These are phyloP conservation scores for Nettapus auritus DNA, from an alignment of 2,113 vertebrate genomes.

Conservation along the genomic window DNA sequence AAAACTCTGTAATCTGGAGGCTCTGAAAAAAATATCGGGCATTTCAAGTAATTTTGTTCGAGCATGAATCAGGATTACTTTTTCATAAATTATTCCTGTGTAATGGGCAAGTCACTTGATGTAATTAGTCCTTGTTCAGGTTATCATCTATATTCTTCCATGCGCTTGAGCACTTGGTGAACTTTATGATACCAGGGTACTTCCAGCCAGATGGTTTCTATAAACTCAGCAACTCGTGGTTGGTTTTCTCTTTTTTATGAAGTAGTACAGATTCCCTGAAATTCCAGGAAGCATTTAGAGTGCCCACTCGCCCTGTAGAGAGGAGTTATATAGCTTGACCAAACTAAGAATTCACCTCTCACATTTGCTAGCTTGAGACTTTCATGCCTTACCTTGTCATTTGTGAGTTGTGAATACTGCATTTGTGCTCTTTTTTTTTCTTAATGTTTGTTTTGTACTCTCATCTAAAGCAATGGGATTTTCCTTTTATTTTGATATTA, in stretches of 20 bases:
- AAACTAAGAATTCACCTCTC: neutral
- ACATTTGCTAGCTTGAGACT: neutral
- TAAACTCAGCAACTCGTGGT: neutral
- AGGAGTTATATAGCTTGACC: neutral
- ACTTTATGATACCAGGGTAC: neutral
- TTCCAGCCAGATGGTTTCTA: neutral
- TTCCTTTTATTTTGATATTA: neutral
- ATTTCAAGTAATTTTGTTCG: neutral
- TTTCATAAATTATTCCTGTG: neutral
- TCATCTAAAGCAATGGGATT: neutral
- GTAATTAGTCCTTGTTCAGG: neutral
- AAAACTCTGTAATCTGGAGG: neutral
- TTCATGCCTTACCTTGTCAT: fast-evolving
- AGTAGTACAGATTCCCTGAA: neutral
- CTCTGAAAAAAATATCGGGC: neutral
- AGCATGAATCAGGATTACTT: neutral
- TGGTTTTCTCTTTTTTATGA: neutral
- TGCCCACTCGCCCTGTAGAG: fast-evolving
- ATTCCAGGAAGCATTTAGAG: neutral
- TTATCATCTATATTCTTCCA: neutral
- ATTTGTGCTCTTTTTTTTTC: neutral
- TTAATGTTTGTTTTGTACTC: neutral
- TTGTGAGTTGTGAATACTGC: neutral
- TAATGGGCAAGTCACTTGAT: neutral
- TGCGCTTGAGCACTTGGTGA: neutral